Percentiles rank a stretch among this genome's conserved stretches.
These are phyloP conservation scores for Tribolium castaneum DNA, from an alignment of 1,140 invertebrate genomes.

Conservation along the genomic window DNA sequence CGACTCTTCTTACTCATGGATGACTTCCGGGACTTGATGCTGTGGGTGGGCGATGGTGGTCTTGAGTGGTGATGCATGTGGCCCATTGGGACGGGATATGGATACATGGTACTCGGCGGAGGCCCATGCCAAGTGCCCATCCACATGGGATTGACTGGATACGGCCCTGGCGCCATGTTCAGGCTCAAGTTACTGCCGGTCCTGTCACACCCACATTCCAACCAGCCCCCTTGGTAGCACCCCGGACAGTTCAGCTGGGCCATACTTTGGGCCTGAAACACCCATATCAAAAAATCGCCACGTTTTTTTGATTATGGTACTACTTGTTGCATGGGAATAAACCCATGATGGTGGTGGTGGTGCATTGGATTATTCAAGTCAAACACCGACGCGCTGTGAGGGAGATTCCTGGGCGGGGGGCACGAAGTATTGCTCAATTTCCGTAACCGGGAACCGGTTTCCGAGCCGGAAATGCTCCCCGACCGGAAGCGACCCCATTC, in stretches of 20 bases:
- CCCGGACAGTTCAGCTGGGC: constrained; percentile 73
- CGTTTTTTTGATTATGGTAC: not conserved
- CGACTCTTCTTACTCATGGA: constrained; percentile 63
- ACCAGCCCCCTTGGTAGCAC: constrained; percentile 66
- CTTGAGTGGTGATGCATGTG: constrained; percentile 63
- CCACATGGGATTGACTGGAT: constrained; percentile 64
- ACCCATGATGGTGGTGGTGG: constrained; percentile 60
- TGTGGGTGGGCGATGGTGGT: constrained; percentile 76
- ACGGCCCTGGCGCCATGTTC: constrained; percentile 66
- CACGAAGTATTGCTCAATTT: constrained; percentile 60
- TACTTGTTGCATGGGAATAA: constrained; percentile 65
- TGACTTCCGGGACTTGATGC: constrained; percentile 75
- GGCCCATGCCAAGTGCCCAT: constrained; percentile 66
- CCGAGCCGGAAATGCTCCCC: constrained; percentile 66
- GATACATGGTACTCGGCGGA: constrained; percentile 64
- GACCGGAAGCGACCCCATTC: constrained; percentile 64
- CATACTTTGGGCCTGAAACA: constrained; percentile 75
- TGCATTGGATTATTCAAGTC: constrained; percentile 65
- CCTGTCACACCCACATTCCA: constrained; percentile 64
- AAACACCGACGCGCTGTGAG: constrained; percentile 67
- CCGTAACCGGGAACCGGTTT: constrained; percentile 51
- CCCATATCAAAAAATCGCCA: not conserved
- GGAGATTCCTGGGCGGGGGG: constrained; percentile 52
- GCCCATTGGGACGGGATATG: constrained; percentile 61
- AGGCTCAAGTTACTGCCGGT: constrained; percentile 76